A percentile compares a stretch with the other conserved stretches of the same genome.
phyloP scores from a whole-genome alignment of 2,113 vertebrate species.

The Psephotus haematonotus region DNA sequence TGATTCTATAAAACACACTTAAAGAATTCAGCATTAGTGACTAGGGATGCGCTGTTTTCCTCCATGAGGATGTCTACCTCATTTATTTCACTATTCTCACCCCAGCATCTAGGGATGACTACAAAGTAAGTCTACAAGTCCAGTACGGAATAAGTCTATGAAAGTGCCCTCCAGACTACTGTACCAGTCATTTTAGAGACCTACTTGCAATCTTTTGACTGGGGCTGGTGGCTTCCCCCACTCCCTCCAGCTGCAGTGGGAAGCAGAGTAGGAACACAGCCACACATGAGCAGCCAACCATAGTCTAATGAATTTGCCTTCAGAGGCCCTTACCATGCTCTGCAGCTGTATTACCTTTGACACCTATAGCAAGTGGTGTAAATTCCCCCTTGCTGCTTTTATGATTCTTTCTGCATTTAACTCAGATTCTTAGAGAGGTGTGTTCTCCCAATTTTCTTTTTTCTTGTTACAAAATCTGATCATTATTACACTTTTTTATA shows the following conservation, averaged over 20 bases:
- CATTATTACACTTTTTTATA: not conserved
- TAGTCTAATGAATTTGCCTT: not conserved
- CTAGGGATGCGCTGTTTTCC: not conserved
- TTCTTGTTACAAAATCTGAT: not conserved
- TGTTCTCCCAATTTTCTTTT: not conserved
- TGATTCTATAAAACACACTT: too few species aligned
- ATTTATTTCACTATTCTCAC: not conserved
- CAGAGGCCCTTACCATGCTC: not conserved
- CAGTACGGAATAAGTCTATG: not conserved
- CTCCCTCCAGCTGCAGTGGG: not conserved
- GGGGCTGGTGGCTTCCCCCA: not conserved
- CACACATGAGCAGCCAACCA: accelerated
- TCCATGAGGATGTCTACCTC: not conserved
- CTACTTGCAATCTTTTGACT: not conserved
- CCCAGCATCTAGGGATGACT: not conserved
- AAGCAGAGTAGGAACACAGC: not conserved
- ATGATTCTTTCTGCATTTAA: not conserved
- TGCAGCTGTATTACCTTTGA: not conserved
- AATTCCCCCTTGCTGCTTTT: not conserved
- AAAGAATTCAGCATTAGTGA: not conserved
- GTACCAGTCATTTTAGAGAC: not conserved
- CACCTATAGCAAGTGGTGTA: not conserved
- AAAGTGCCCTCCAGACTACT: not conserved
- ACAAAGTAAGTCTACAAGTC: not conserved
- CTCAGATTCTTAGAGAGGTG: not conserved